phyloP scores from a whole-genome alignment of 2,113 vertebrate genomes.

The Amia ocellicauda region DNA sequence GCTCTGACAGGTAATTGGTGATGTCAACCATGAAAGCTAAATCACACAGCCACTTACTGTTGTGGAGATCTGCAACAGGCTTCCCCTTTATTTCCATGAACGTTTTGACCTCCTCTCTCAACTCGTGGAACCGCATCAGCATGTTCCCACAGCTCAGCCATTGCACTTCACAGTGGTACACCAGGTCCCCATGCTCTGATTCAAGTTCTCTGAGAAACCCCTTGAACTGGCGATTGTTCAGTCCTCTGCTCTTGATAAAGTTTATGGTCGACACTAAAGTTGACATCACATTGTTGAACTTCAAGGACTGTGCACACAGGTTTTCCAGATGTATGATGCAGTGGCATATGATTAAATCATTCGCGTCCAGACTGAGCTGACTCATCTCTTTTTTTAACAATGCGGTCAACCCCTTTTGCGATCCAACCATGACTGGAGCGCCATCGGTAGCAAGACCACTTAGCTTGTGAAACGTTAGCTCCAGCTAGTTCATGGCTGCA shows the following conservation, averaged over 20 bases:
- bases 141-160: constrained; percentile 22
- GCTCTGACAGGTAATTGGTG: constrained; percentile 34
- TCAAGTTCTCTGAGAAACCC: constrained; percentile 30
- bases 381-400: constrained; percentile 27
- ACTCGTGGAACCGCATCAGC: constrained; percentile 33
- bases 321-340: constrained; percentile 28
- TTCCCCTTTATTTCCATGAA: constrained; percentile 37
- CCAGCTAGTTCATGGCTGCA: constrained; percentile 10
- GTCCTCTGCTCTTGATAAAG: constrained; percentile 26
- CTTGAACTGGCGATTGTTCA: constrained; percentile 29
- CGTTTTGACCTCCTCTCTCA: constrained; percentile 28
- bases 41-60: constrained; percentile 36
- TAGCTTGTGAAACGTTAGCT: constrained; percentile 27
- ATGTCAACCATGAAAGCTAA: constrained; percentile 36
- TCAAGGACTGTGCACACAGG: constrained; percentile 22
- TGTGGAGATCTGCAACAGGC: constrained; percentile 30
- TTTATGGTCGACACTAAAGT: constrained; percentile 19
- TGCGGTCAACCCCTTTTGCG: constrained; percentile 27
- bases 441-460: constrained; percentile 26
- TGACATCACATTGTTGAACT: constrained; percentile 13
- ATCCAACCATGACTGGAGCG: constrained; percentile 26
- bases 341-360: constrained; percentile 22
- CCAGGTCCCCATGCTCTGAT: constrained; percentile 31
- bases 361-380: constrained; percentile 19
- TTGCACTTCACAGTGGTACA: constrained; percentile 34